Evolutionary conservation across 2,113 vertebrate species (phyloP).

Genomic region (Orthochromis indermauri): DNA sequence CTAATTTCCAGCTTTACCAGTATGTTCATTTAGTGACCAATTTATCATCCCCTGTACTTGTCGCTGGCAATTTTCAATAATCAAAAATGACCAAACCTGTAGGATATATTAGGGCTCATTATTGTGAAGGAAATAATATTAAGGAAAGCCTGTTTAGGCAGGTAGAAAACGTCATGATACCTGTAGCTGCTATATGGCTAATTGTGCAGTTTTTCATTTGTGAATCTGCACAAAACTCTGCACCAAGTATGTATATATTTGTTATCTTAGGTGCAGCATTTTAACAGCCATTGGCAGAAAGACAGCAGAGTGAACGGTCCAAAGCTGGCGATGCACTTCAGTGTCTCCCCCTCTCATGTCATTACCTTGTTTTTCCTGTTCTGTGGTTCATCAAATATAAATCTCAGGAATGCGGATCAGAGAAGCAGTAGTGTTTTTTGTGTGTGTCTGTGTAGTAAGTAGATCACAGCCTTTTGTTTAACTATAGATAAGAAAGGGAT

Average conservation of each 20-base stretch:
- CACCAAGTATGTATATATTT: not conserved
- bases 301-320: not conserved
- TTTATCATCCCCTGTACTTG: not conserved
- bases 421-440: not conserved
- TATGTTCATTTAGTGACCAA: not conserved
- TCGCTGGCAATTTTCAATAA: not conserved
- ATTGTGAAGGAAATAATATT: not conserved
- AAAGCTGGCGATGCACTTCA: not conserved
- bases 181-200: no score
- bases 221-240: not conserved
- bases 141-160: not conserved
- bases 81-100: accelerated
- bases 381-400: slow-evolving; percentile 3
- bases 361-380: not conserved
- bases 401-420: not conserved
- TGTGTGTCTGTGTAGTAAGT: not conserved
- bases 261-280: not conserved
- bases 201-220: not conserved
- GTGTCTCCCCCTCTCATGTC: not conserved
- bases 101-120: not conserved
- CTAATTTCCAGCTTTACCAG: not conserved
- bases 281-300: not conserved
- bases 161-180: not conserved
- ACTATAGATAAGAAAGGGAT: not conserved
- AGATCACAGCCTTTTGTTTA: not conserved